Percentiles rank a stretch among this genome's conserved stretches.
phyloP scores from a whole-genome alignment of 2,888 invertebrate genomes.

The Strigamia transsilvanica region DNA sequence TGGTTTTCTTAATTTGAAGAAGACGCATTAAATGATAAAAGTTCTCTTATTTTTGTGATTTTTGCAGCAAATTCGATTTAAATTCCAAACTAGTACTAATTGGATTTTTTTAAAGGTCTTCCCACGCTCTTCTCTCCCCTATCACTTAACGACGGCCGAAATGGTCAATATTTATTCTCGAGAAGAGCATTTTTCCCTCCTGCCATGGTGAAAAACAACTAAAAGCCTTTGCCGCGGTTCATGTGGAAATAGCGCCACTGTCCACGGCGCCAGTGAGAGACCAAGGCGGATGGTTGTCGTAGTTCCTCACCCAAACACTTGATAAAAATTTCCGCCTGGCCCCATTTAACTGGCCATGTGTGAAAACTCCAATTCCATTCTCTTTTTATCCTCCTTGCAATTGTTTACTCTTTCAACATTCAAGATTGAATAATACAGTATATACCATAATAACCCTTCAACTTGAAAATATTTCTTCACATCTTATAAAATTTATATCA shows the following conservation, averaged over 20 bases:
- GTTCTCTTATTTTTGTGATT: background rate
- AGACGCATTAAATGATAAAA: no score
- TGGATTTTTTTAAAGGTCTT: background rate
- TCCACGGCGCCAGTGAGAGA: slow-evolving; percentile 27
- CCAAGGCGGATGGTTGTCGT: slow-evolving; percentile 13
- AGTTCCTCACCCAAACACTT: slow-evolving; percentile 42
- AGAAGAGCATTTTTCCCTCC: slow-evolving; percentile 28
- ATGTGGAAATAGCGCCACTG: slow-evolving; percentile 19
- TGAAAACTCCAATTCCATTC: slow-evolving; percentile 22
- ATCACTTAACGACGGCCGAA: slow-evolving; percentile 23
- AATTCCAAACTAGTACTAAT: background rate
- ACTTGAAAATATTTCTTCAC: no score
- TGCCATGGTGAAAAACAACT: slow-evolving; percentile 12
- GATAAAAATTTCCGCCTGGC: slow-evolving; percentile 38
- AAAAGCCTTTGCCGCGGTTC: background rate
- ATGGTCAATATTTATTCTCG: slow-evolving; percentile 37
- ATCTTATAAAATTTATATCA: no score
- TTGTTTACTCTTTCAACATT: slow-evolving; percentile 24
- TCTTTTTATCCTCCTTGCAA: background rate
- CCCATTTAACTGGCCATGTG: slow-evolving; percentile 38
- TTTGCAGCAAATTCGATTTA: background rate
- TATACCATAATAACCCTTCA: background rate
- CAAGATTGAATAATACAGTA: background rate
- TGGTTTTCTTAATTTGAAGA: no score
- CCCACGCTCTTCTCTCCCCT: slow-evolving; percentile 34